Evolutionary conservation across 2,797 vertebrate genomes (phyloP), one percentile per base, ranked within the genome.

Genomic region (Rhinoraja longicauda): DNA sequence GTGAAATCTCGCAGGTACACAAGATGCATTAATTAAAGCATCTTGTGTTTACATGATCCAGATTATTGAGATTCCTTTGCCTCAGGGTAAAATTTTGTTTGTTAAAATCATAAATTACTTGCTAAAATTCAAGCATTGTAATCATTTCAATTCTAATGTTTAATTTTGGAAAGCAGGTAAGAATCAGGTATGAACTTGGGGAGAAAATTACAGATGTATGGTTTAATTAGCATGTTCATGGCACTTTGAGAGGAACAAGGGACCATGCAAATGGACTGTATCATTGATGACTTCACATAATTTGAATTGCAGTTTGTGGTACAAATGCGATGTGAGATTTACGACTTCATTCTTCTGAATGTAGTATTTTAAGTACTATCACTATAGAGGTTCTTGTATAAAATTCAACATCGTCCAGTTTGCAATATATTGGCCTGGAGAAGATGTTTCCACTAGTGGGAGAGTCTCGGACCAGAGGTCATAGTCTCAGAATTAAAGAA

Each of bases 1-100:
- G 93, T 93, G 94, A 95, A 94, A 95, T 96, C 93, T 96, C 94
- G 94, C 94, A 95, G 62, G 77, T 57, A 32, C 93, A 17, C 94
- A 93, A 93, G 75, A 93, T 45, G 77, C 82, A 94, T 93, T 78
- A 93, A 81, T 93, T 93, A 93, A 90, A 82, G 72, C 72, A 91
- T 81, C 86, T 93, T 93, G 77, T 77, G 91, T 93, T 82, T 76
- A 2, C 1, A 79, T 9, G 39, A 93, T 53, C 26, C 5, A 93
- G 36, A 10, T 15, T 15, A 93, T 70, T 2, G 29, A 5, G 91
- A 93, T 93, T 93, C 93, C 39, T 6, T 53, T 26, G 26, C 70
- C 73, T 92, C 19, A 39, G 45, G 72, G n/a, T 64, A 59, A 32
- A 62, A n/a, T 19, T n/a, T 24, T 7, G 13, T 53, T 73, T 39